Conservation (phyloP, 2,113 vertebrate species). For the Siniperca chuatsi region DNA sequence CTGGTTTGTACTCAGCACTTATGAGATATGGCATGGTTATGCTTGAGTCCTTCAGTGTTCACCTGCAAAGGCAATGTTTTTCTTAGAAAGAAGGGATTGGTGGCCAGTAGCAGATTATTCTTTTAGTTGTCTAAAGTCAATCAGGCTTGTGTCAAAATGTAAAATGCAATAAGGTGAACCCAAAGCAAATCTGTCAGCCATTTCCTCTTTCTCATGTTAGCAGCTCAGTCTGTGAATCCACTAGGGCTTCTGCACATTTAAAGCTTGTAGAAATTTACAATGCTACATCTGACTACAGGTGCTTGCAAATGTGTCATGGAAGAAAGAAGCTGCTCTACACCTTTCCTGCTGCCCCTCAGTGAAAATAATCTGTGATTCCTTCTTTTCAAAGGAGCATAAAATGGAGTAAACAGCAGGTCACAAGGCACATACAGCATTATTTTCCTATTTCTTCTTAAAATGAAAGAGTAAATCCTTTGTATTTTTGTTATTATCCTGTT, state of each 20-base stretch:
- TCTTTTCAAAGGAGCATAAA: neutral
- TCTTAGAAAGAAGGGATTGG: neutral
- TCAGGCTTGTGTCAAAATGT: neutral
- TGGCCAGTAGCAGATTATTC: neutral
- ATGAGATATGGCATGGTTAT: neutral
- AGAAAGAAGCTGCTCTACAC: too few relatives aligned
- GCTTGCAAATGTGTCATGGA: neutral
- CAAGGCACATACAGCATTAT: neutral
- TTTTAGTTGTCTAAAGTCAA: neutral
- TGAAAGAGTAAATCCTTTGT: neutral
- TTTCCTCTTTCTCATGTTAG: neutral
- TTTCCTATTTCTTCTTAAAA: neutral
- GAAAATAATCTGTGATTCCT: neutral
- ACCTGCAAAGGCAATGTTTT: neutral
- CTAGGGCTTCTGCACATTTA: neutral
- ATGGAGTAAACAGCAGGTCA: neutral
- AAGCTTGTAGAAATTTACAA: neutral
- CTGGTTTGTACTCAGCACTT: neutral
- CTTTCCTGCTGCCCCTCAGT: neutral
- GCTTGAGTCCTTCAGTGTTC: neutral
- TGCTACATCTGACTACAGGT: neutral
- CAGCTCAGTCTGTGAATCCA: neutral
- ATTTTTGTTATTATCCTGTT: neutral
- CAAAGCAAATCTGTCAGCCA: neutral
- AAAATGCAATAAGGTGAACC: neutral